phyloP scores from a whole-genome alignment of 2,888 invertebrate genomes.

The Drosophila fungiperda region DNA sequence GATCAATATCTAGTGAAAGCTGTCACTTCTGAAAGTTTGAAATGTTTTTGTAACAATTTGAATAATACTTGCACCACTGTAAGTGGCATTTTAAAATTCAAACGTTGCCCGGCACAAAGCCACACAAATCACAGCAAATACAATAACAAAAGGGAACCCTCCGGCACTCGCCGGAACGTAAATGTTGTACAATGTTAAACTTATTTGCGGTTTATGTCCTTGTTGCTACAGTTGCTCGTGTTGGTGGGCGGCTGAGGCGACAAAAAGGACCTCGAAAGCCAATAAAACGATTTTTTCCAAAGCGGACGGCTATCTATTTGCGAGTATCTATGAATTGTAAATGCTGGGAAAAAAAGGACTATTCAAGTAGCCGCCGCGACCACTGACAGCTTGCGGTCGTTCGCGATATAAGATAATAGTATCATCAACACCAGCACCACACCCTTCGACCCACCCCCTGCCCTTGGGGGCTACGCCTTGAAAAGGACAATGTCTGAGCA shows the following conservation, averaged over 20 bases:
- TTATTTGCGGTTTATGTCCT: constrained; percentile 77
- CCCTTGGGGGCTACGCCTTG: constrained; percentile 34
- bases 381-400: constrained; percentile 61
- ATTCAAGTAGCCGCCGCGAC: constrained; percentile 71
- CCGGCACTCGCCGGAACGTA: constrained; percentile 48
- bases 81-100: constrained; percentile 66
- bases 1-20: background rate
- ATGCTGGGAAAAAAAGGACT: constrained; percentile 64
- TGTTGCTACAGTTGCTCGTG: constrained; percentile 50
- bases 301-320: constrained; percentile 34
- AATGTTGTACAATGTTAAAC: constrained; percentile 72
- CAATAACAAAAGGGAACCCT: constrained; percentile 67
- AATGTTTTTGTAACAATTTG: background rate
- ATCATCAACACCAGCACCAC: constrained; percentile 82
- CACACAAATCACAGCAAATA: constrained; percentile 75
- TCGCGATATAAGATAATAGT: constrained; percentile 83
- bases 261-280: constrained; percentile 82
- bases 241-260: constrained; percentile 61
- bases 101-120: constrained; percentile 55
- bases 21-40: background rate
- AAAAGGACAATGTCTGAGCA: constrained; percentile 65
- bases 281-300: constrained; percentile 83
- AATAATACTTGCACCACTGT: constrained; percentile 45
- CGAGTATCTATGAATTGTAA: constrained; percentile 74
- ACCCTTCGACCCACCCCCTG: background rate